Base-by-base conservation (phyloP, 2,113 vertebrate genomes). In the Phalacrocorax pelagicus region DNA sequence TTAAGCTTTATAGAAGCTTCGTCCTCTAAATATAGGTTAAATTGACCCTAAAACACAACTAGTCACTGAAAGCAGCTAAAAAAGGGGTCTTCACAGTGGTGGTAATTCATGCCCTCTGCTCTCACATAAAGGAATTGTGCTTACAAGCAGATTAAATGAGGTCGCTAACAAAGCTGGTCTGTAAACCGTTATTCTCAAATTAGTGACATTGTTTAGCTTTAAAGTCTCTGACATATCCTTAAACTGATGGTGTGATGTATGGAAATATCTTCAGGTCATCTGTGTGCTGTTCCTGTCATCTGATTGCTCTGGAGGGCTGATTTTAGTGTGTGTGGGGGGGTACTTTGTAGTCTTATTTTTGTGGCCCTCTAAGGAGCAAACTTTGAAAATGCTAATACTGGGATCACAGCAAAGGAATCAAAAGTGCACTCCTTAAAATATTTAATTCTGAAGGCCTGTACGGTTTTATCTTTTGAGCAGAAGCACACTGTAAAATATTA, bases 391-490 rank as follows among this genome's bases (percentile, higher is more conserved):
- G 30, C 52, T 85, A 79, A 72, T 79, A 65, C 40, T 75, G 42
- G 3, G 42, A 85, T 94, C 54, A 75, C 55, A 94, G 70, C 58
- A 87, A 82, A 77, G 58, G 29, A 94, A 87, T 94, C 49, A 89
- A 46, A 94, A 92, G 46, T 66, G 38, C n/a, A 40, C 18, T 85
- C 42, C 89, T 90, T 87, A 62, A 92, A 82, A 94, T 90, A 88
- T 77, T 10, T 77, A 77, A 91, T 89, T 97, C 71, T 88, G 67
- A 78, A 93, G 46, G 46, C n/a, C 29, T 55, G 14, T 85, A 21
- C 17, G 44, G 46, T 81, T 94, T 92, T 95, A 44, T 88, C 89
- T 95, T 92, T 85, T 62, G 70, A 95, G 46, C 38, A 91, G 67
- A 90, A 80, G 74, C 73, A 77, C 1, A 0, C n/a, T 82, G 59